phyloP scores from a whole-genome alignment of 2,888 invertebrate species.

The Prosopocoilus inquinatus region DNA sequence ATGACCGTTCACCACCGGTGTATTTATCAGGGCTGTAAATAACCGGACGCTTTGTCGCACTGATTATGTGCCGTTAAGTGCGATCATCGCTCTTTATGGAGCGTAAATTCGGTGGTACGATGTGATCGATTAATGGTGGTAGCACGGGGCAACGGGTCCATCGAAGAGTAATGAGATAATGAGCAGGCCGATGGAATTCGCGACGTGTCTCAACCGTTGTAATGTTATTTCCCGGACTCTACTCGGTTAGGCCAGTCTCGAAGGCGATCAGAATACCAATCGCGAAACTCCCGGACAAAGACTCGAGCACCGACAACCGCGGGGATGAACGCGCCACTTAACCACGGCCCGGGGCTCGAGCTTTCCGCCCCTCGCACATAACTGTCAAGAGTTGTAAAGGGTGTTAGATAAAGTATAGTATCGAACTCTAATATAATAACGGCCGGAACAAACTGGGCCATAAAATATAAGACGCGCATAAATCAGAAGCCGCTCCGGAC shows the following conservation, averaged over 20 bases:
- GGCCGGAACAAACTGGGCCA: conserved; percentile 65
- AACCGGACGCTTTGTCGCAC: conserved; percentile 40
- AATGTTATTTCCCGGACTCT: conserved; percentile 42
- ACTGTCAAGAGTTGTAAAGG: conserved; percentile 45
- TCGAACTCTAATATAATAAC: conserved; percentile 66
- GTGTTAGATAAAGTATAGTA: conserved; percentile 50
- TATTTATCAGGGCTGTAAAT: conserved; percentile 39
- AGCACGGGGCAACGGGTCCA: neutral
- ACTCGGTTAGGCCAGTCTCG: conserved; percentile 33
- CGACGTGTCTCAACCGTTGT: conserved; percentile 36
- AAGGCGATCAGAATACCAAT: conserved; percentile 4
- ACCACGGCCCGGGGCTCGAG: conserved; percentile 46
- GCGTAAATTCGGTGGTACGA: conserved; percentile 37
- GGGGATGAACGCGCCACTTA: conserved; percentile 35
- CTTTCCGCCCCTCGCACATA: conserved; percentile 32
- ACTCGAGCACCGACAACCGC: conserved; percentile 9
- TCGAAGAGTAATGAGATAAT: conserved; percentile 23
- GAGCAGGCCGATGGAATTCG: conserved; percentile 31
- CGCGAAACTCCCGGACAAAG: neutral
- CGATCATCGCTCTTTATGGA: conserved; percentile 45
- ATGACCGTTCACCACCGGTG: conserved; percentile 39
- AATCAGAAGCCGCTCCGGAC: conserved; percentile 51
- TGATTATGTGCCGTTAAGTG: conserved; percentile 43
- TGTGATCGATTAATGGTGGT: conserved; percentile 30
- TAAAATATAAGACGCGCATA: conserved; percentile 66